phyloP scores from a whole-genome alignment of 2,888 invertebrate genomes.

The Xestia sexstrigata region DNA sequence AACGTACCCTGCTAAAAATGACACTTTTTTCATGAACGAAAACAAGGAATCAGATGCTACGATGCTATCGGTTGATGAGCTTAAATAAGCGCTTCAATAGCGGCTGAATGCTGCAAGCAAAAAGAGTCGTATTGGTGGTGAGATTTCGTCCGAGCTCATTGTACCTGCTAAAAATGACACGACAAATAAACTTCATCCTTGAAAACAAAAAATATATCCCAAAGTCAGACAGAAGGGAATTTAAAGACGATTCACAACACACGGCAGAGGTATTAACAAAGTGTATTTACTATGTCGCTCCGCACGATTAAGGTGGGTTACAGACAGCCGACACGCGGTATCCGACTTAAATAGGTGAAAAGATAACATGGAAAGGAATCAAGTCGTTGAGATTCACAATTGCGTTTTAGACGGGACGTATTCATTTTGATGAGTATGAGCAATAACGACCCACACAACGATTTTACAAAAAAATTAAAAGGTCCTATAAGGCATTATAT shows the following conservation, averaged over 20 bases:
- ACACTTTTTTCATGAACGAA: no score
- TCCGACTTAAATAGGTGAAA: neutral
- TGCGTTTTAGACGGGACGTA: neutral
- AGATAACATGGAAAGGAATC: neutral
- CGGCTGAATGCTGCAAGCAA: no score
- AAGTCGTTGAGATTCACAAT: neutral
- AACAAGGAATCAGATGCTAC: no score
- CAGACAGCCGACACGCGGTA: constrained; percentile 5
- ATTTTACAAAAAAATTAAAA: no score
- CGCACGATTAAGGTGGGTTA: constrained; percentile 62
- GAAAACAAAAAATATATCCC: constrained; percentile 2
- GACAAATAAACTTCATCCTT: neutral
- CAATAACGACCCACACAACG: neutral
- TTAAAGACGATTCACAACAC: constrained; percentile 52
- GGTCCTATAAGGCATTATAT: no score
- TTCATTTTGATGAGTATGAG: neutral
- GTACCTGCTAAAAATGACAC: neutral
- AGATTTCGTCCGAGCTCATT: no score
- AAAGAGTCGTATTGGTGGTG: no score
- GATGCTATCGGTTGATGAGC: no score
- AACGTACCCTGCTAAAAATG: no score
- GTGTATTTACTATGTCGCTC: constrained; percentile 62
- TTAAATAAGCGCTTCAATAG: no score
- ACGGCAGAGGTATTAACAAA: constrained; percentile 57
- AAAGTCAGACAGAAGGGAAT: constrained; percentile 42